Conservation (phyloP, 2,113 vertebrate species). For the Zosterops hypoxanthus region DNA sequence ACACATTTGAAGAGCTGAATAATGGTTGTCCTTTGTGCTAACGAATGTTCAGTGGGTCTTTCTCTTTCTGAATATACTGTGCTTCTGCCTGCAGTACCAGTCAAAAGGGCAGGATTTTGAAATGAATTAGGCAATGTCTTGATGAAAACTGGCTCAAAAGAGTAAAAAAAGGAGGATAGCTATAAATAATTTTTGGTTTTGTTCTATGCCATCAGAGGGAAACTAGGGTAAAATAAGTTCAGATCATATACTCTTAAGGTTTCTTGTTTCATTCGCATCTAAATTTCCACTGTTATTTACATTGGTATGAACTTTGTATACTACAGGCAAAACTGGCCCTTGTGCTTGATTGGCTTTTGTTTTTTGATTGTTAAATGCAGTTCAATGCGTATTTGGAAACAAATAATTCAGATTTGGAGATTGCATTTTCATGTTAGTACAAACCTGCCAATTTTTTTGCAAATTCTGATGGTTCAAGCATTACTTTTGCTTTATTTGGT, state of each 20-base stretch:
- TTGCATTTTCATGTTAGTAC: background rate
- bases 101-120: background rate
- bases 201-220: background rate
- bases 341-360: background rate
- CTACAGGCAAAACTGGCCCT: background rate
- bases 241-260: background rate
- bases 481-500: background rate
- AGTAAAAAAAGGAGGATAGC: background rate
- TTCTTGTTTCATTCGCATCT: background rate
- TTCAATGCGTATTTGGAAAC: background rate
- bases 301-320: background rate
- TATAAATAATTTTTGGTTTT: background rate
- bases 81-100: background rate
- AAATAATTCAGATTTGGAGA: background rate
- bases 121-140: background rate
- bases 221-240: background rate
- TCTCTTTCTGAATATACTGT: background rate
- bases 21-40: background rate
- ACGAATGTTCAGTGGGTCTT: background rate
- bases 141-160: background rate
- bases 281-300: background rate
- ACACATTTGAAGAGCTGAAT: background rate
- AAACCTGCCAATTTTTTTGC: background rate
- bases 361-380: background rate
- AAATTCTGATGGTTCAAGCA: background rate